These are phyloP conservation scores for Anarhynchus alexandrinus DNA, from an alignment of 2,113 vertebrate species.

Conservation along the genomic window DNA sequence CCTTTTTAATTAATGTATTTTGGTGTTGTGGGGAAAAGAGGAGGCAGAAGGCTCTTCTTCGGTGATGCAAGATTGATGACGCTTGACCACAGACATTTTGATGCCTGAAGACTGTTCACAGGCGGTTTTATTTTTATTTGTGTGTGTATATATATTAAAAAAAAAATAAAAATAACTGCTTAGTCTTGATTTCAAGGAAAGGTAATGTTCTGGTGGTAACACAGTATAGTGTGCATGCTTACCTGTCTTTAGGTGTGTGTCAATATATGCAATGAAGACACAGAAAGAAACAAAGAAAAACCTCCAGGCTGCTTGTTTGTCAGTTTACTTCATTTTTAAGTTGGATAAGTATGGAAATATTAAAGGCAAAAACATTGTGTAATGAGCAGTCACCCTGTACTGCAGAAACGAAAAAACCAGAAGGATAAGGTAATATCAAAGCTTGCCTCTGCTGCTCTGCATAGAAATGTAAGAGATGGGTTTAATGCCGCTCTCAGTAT, in stretches of 20 bases:
- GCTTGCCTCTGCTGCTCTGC: background rate
- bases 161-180: background rate
- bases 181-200: background rate
- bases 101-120: background rate
- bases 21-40: background rate
- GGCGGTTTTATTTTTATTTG: background rate
- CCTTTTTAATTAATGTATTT: background rate
- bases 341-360: background rate
- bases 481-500: background rate
- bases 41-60: background rate
- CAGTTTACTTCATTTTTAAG: background rate
- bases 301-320: background rate
- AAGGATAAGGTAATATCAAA: background rate
- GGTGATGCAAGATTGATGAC: constrained; percentile 6
- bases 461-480: background rate
- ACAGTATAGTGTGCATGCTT: background rate
- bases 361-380: background rate
- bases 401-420: background rate
- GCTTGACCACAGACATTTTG: constrained; percentile 27
- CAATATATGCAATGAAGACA: background rate
- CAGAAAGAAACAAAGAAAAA: background rate
- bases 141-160: background rate
- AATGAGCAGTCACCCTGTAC: background rate
- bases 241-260: background rate
- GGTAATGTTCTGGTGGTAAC: background rate